Evolutionary conservation across 2,888 invertebrate species (phyloP).

Genomic region (Tortricodes alternella): DNA sequence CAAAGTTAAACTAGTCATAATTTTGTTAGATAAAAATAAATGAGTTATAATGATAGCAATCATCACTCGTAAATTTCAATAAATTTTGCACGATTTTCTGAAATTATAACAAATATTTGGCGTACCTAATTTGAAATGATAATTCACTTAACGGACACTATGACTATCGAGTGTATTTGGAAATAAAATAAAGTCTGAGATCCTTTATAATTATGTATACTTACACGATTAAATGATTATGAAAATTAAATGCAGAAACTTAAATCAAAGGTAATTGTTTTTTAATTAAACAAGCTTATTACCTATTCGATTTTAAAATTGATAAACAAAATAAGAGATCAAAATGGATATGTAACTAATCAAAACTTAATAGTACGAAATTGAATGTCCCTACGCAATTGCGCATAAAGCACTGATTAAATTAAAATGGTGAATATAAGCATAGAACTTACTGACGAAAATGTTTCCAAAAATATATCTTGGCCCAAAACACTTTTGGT

Average conservation of each 20-base stretch:
- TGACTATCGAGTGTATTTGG: slow-evolving; percentile 78
- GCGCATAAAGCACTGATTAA: slow-evolving; percentile 32
- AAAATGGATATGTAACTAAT: slow-evolving; percentile 70
- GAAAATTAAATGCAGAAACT: slow-evolving; percentile 47
- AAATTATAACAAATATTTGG: slow-evolving; percentile 79
- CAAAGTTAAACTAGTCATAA: slow-evolving; percentile 12
- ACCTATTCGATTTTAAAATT: slow-evolving; percentile 60
- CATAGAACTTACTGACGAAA: slow-evolving; percentile 26
- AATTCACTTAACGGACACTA: slow-evolving; percentile 55
- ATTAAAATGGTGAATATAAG: slow-evolving; percentile 8
- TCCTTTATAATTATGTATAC: slow-evolving; percentile 58
- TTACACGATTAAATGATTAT: slow-evolving; percentile 42
- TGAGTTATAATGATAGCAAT: slow-evolving; percentile 57
- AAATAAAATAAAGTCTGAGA: slow-evolving; percentile 77
- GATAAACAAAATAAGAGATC: slow-evolving; percentile 78
- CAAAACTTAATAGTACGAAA: slow-evolving; percentile 74
- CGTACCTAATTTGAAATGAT: slow-evolving; percentile 58
- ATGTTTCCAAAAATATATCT: slow-evolving; percentile 38
- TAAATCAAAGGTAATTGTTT: slow-evolving; percentile 47
- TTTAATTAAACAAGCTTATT: slow-evolving; percentile 70
- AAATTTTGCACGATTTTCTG: slow-evolving; percentile 36
- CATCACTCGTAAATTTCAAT: slow-evolving; percentile 37
- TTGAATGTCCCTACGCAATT: slow-evolving; percentile 39
- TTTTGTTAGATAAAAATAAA: slow-evolving; percentile 46
- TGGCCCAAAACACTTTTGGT: slow-evolving; percentile 33